These are phyloP conservation scores for Athrips mouffetella DNA, from an alignment of 2,888 invertebrate species.

Conservation along the genomic window DNA sequence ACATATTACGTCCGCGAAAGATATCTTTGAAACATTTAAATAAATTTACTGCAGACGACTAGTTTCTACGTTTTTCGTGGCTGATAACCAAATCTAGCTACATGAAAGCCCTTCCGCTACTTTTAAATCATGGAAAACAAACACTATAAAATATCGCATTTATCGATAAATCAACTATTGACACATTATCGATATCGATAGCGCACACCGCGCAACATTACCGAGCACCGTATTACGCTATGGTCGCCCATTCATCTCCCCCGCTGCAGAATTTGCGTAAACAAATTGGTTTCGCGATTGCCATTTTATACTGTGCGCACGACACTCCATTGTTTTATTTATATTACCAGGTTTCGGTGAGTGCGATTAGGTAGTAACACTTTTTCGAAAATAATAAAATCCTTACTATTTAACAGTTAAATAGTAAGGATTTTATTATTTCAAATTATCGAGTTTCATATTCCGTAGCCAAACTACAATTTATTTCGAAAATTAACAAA, in stretches of 20 bases:
- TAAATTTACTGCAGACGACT: too few relatives aligned
- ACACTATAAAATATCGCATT: background rate
- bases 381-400: too few relatives aligned
- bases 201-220: conserved; percentile 42
- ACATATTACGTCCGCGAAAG: too few relatives aligned
- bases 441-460: too few relatives aligned
- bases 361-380: conserved; percentile 73
- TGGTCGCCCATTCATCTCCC: conserved; percentile 77
- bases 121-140: too few relatives aligned
- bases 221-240: conserved; percentile 68
- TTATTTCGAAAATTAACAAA: too few relatives aligned
- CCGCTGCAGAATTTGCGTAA: conserved; percentile 78
- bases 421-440: too few relatives aligned
- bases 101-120: too few relatives aligned
- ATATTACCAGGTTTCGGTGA: conserved; percentile 73
- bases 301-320: conserved; percentile 76
- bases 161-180: background rate
- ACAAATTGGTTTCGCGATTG: conserved; percentile 79
- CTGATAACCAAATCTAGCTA: too few relatives aligned
- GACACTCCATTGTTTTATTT: conserved; percentile 78
- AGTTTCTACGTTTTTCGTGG: too few relatives aligned
- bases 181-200: conserved; percentile 28
- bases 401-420: background rate
- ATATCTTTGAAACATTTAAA: too few relatives aligned
- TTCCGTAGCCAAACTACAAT: too few relatives aligned